These are phyloP conservation scores for Platanista minor DNA, from an alignment of 2,113 vertebrate genomes.

Conservation along the genomic window DNA sequence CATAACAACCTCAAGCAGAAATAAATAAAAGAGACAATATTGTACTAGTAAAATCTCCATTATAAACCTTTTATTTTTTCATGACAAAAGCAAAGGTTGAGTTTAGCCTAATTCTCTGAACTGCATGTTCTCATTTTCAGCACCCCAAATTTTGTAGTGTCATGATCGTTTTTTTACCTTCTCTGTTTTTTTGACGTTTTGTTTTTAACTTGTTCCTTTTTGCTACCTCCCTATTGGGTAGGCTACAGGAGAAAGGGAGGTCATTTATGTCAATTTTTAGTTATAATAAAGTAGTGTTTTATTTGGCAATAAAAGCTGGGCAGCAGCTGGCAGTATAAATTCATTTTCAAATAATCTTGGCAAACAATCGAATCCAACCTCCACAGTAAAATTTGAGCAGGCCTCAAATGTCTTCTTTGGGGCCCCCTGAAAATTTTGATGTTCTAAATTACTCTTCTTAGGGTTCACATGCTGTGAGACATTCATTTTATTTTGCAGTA, in stretches of 20 bases:
- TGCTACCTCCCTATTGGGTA: background rate
- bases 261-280: conserved; percentile 53
- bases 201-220: background rate
- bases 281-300: conserved; percentile 59
- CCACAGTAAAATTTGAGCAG: conserved; percentile 61
- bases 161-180: background rate
- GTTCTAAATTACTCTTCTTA: conserved; percentile 50
- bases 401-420: conserved; percentile 54
- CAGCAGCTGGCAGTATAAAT: conserved; percentile 63
- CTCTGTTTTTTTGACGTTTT: background rate
- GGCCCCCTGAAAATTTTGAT: conserved; percentile 45
- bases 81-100: background rate
- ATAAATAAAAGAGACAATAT: background rate
- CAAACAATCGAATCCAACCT: conserved; percentile 59
- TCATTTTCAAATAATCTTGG: conserved; percentile 70
- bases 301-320: conserved; percentile 65
- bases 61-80: background rate
- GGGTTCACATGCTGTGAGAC: conserved; percentile 12
- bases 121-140: background rate
- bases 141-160: background rate
- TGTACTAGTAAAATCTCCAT: background rate
- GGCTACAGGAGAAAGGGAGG: background rate
- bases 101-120: background rate
- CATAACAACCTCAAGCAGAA: background rate
- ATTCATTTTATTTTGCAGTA: conserved; percentile 36